Percentiles rank a stretch among this genome's conserved stretches.
phyloP scores from a whole-genome alignment of 2,888 invertebrate species.

The Tubulanus polymorphus region DNA sequence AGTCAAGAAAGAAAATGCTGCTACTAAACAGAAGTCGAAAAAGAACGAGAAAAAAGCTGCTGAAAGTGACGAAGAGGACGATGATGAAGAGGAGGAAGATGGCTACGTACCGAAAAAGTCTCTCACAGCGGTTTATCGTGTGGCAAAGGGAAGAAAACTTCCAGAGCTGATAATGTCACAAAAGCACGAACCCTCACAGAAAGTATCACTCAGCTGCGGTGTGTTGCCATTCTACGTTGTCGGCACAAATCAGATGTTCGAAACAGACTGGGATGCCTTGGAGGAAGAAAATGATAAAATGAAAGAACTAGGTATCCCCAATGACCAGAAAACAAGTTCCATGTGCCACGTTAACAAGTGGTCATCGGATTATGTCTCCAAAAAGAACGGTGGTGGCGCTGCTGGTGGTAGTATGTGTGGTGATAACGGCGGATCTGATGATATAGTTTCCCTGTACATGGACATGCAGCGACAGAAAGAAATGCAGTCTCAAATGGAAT shows the following conservation, averaged over 20 bases:
- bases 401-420: background rate
- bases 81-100: background rate
- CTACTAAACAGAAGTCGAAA: background rate
- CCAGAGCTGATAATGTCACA: background rate
- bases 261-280: background rate
- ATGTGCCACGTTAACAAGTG: background rate
- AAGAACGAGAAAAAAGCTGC: background rate
- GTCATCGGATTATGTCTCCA: background rate
- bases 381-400: background rate
- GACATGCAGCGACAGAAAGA: background rate
- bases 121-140: background rate
- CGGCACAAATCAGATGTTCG: background rate
- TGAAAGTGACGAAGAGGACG: background rate
- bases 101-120: background rate
- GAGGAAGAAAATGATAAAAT: background rate
- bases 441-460: background rate
- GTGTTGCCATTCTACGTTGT: slow-evolving; percentile 1
- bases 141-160: background rate
- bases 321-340: background rate
- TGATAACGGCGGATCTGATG: background rate
- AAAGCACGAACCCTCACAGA: background rate
- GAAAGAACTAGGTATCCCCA: background rate
- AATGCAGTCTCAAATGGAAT: background rate
- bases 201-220: slow-evolving; percentile 1
- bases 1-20: background rate